phyloP scores from a whole-genome alignment of 2,113 vertebrate species.

The Misgurnus mizolepis region DNA sequence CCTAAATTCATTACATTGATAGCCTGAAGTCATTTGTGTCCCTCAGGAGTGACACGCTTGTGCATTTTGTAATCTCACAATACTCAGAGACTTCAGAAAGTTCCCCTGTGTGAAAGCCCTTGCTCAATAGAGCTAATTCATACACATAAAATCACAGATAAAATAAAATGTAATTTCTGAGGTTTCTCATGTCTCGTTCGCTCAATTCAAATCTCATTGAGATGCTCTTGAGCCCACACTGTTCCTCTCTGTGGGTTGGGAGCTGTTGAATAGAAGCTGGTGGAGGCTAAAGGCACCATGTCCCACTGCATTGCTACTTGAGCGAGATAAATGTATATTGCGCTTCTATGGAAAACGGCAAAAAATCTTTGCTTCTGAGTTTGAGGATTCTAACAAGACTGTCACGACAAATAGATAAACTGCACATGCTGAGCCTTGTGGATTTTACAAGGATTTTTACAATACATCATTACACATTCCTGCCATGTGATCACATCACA shows the following conservation, averaged over 20 bases:
- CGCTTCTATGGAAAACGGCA: neutral
- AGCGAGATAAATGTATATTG: constrained; percentile 15
- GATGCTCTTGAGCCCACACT: constrained; percentile 40
- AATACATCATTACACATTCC: neutral
- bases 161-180: constrained; percentile 40
- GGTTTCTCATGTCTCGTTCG: constrained; percentile 1
- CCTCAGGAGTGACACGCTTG: neutral
- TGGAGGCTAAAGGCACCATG: constrained; percentile 12
- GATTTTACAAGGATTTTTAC: neutral
- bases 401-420: neutral
- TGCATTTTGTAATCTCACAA: constrained; percentile 3
- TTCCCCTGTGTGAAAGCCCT: constrained; percentile 17
- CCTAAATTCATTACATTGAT: constrained; percentile 51
- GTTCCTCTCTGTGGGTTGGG: constrained; percentile 31
- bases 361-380: constrained; percentile 3
- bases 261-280: constrained; percentile 25
- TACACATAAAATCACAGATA: constrained; percentile 30
- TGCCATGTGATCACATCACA: neutral
- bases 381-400: neutral
- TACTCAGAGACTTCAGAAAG: neutral
- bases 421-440: neutral
- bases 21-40: constrained; percentile 28
- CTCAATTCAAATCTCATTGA: constrained; percentile 37
- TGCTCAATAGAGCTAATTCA: constrained; percentile 31
- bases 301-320: constrained; percentile 1